A percentile compares a stretch with the other conserved stretches of the same genome.
These are phyloP conservation scores for Musca domestica DNA, from an alignment of 1,140 invertebrate genomes.

Conservation along the genomic window DNA sequence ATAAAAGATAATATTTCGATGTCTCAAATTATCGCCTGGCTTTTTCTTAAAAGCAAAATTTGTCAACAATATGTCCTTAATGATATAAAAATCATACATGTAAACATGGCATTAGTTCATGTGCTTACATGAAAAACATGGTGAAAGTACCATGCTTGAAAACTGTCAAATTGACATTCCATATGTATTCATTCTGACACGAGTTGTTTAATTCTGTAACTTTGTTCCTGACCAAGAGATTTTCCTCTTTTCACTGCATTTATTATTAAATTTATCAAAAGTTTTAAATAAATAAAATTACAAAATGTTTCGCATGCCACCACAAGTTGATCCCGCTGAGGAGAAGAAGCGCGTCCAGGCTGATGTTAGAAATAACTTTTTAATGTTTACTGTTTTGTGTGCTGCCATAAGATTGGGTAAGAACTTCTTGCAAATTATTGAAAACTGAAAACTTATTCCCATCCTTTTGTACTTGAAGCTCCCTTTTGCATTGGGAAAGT, in stretches of 20 bases:
- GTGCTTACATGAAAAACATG: too few relatives aligned
- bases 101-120: too few relatives aligned
- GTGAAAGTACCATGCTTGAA: too few relatives aligned
- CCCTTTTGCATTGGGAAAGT: slow-evolving; percentile 24
- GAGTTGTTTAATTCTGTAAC: background rate
- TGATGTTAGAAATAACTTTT: slow-evolving; percentile 44
- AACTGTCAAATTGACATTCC: too few relatives aligned
- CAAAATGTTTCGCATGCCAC: slow-evolving; percentile 48
- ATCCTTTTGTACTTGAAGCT: background rate
- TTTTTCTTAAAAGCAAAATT: too few relatives aligned
- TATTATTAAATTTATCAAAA: slow-evolving; percentile 2
- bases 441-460: background rate
- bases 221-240: background rate
- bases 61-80: too few relatives aligned
- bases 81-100: too few relatives aligned
- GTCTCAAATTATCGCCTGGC: too few relatives aligned
- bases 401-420: slow-evolving; percentile 43
- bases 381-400: slow-evolving; percentile 39
- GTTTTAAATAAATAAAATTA: too few relatives aligned
- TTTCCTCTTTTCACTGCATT: background rate
- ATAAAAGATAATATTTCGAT: too few relatives aligned
- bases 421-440: background rate
- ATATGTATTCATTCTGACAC: background rate
- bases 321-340: slow-evolving; percentile 50
- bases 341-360: slow-evolving; percentile 43